Evolutionary conservation across 2,797 vertebrate genomes (phyloP).

Genomic region (Acropternis orthonyx): DNA sequence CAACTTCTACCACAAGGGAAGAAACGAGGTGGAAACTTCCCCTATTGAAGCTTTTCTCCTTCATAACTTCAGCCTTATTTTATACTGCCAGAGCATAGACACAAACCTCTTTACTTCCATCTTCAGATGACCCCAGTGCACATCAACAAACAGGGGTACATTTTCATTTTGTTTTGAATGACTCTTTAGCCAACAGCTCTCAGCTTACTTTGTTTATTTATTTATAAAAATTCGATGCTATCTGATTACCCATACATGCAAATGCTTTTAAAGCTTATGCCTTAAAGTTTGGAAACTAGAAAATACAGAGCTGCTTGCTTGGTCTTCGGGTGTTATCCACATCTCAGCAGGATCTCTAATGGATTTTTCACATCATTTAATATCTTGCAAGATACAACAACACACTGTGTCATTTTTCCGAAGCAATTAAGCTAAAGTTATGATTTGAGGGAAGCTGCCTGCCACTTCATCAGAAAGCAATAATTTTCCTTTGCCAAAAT

Average conservation of each 20-base stretch:
- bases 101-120: neutral
- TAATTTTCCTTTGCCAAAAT: neutral
- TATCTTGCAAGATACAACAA: neutral
- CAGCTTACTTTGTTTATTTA: neutral
- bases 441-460: neutral
- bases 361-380: conserved; percentile 55
- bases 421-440: conserved; percentile 37
- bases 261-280: neutral
- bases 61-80: neutral
- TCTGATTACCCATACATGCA: neutral
- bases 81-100: neutral
- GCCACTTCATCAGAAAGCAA: neutral
- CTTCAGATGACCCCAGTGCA: neutral
- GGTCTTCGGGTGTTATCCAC: neutral
- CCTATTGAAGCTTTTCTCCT: neutral
- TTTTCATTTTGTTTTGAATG: neutral
- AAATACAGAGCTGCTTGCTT: neutral
- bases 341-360: conserved; percentile 58
- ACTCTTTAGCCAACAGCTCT: neutral
- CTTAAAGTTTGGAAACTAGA: conserved; percentile 19
- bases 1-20: neutral
- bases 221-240: neutral
- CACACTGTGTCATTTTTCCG: conserved; percentile 21
- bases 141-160: neutral
- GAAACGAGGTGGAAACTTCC: neutral